Conservation (phyloP, 2,797 vertebrate genomes). For the Pagetopsis macropterus region DNA sequence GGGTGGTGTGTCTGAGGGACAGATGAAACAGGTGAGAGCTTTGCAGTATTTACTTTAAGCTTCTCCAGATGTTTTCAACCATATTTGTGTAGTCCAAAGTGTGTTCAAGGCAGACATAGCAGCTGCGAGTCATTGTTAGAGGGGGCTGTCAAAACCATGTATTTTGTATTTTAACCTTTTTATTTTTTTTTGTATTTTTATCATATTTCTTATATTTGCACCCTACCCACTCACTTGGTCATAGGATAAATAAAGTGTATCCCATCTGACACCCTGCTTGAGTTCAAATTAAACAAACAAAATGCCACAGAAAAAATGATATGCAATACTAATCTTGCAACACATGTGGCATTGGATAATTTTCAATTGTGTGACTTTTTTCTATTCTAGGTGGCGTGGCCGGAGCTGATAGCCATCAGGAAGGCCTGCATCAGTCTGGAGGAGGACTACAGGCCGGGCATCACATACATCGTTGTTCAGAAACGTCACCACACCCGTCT, state of each 20-base stretch:
- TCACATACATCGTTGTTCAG: slow-evolving; percentile 99
- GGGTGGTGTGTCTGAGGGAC: slow-evolving; percentile 96
- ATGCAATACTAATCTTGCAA: background rate
- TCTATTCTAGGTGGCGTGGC: slow-evolving; percentile 92
- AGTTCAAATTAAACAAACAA: background rate
- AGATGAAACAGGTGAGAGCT: slow-evolving; percentile 95
- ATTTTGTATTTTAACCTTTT: background rate
- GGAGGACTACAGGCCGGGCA: slow-evolving; percentile 97
- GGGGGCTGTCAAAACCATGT: background rate
- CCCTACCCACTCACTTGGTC: background rate
- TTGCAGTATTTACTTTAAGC: background rate
- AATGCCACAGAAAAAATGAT: background rate
- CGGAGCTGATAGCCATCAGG: slow-evolving; percentile 97
- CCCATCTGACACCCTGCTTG: background rate
- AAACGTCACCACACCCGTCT: slow-evolving; percentile 98
- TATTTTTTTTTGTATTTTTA: background rate
- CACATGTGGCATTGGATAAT: background rate
- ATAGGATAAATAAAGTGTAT: background rate
- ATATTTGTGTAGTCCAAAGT: background rate
- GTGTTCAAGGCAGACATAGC: too few relatives aligned
- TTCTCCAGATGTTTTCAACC: background rate
- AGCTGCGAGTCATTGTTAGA: slow-evolving; percentile 1
- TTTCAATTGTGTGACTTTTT: background rate
- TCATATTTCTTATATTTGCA: background rate
- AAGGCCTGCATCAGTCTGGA: slow-evolving; percentile 99